Evolutionary conservation across 2,888 invertebrate species (phyloP).

Genomic region (Cheilosia urbana): DNA sequence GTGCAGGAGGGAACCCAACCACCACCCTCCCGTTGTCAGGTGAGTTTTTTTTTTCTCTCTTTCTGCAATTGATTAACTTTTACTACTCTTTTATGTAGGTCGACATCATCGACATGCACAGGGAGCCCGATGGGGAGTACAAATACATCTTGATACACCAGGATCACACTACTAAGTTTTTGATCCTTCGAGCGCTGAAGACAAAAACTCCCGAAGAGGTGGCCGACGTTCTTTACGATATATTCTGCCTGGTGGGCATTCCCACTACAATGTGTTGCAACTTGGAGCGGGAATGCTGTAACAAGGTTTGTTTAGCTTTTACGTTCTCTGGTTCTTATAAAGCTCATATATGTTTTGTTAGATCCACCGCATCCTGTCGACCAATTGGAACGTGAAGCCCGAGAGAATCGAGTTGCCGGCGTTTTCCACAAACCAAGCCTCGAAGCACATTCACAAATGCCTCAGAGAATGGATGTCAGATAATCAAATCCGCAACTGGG

Average conservation of each 20-base stretch:
- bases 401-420: neutral
- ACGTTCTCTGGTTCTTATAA: neutral
- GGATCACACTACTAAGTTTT: constrained; percentile 81
- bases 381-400: constrained; percentile 17
- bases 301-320: constrained; percentile 2
- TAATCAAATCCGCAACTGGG: constrained; percentile 27
- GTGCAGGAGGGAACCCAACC: neutral
- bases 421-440: neutral
- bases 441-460: constrained; percentile 12
- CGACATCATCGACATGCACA: constrained; percentile 81
- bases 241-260: constrained; percentile 80
- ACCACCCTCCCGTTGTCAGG: constrained; percentile 79
- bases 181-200: constrained; percentile 79
- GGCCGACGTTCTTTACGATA: constrained; percentile 79
- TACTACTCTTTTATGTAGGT: constrained; percentile 1
- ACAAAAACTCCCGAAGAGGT: constrained; percentile 80
- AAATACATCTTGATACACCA: constrained; percentile 80
- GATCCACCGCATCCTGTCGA: constrained; percentile 15
- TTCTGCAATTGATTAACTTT: no score
- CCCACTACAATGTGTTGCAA: constrained; percentile 1
- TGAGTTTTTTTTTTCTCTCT: constrained; percentile 2
- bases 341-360: neutral
- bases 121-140: constrained; percentile 78
- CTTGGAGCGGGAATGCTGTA: constrained; percentile 5
- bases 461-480: constrained; percentile 25